Evolutionary conservation across 2,888 invertebrate species (phyloP), one percentile per base, ranked within the genome.

Genomic region (Diaperis boleti): DNA sequence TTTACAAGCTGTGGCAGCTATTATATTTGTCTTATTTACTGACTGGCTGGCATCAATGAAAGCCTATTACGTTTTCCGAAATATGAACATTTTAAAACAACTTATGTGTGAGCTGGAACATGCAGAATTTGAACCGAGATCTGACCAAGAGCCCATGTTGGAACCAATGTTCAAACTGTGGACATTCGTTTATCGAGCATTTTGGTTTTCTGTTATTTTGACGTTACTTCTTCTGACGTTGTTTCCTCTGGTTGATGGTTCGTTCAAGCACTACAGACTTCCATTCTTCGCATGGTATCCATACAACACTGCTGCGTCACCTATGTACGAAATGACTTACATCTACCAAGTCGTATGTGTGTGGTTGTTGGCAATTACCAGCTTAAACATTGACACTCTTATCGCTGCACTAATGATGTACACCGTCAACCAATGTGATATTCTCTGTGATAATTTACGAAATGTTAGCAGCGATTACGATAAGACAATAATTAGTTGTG

Each of bases 321-420:
- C 64, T 0, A 49, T 29, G 45, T 64, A 56, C 49, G 50, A 64
- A 50, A 18, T 64, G 1, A 59, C 64, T 5, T 64, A 56, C 18
- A 2, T 60, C 1, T 41, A 64, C 44, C 64, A 64, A 31, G 26
- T 55, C 3, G 17, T 64, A 6, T 20, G 42, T 8, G 42, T 49
- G 7, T 26, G 47, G 13, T 15, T 56, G 6, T 22, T 35, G 7
- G 37, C 56, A 14, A 37, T 39, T 10, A 39, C 49, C 1, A 55
- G 39, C 29, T 44, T 64, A 33, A 57, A 26, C 10, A 49, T 60
- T n/a, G 64, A 64, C 22, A 49, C 56, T 13, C 39, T 64, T 37
- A 56, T 56, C 10, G 64, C 44, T 3, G 55, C 33, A 7, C 13
- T 41, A n/a, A 42, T 31, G 41, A 26, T 44, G 15, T 60, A 7